A percentile compares a stretch with the other conserved stretches of the same genome.
These are phyloP conservation scores for Epicampocera succincta DNA, from an alignment of 2,888 invertebrate genomes.

Conservation along the genomic window DNA sequence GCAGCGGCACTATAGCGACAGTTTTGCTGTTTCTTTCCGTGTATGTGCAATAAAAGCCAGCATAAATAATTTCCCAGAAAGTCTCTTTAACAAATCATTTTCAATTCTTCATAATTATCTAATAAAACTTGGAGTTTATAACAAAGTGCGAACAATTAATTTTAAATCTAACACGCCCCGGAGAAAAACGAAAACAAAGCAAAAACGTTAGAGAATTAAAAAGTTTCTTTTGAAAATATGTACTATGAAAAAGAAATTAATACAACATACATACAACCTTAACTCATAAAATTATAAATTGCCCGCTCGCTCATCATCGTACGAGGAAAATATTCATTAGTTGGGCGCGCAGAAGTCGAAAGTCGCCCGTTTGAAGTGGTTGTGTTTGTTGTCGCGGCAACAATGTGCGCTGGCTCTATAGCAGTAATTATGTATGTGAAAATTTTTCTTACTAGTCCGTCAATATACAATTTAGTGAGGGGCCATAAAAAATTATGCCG, in stretches of 20 bases:
- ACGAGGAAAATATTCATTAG: not conserved
- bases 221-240: not conserved
- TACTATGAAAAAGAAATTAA: conserved; percentile 44
- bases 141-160: conserved; percentile 57
- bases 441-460: not conserved
- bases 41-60: too few species aligned
- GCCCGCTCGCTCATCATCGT: not conserved
- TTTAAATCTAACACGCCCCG: conserved; percentile 25
- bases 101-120: conserved; percentile 33
- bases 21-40: too few species aligned
- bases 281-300: conserved; percentile 37
- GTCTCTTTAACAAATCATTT: not conserved
- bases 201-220: not conserved
- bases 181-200: not conserved
- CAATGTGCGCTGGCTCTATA: not conserved
- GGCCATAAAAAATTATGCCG: conserved; percentile 47
- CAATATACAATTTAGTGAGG: conserved; percentile 17
- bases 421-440: conserved; percentile 34
- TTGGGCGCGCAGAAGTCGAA: not conserved
- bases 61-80: conserved; percentile 15
- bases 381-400: not conserved
- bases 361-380: not conserved
- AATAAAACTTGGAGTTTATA: conserved; percentile 29
- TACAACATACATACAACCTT: too few species aligned
- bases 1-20: too few species aligned